These are phyloP conservation scores for Palaemon carinicauda DNA, from an alignment of 1,140 invertebrate species.

Conservation along the genomic window DNA sequence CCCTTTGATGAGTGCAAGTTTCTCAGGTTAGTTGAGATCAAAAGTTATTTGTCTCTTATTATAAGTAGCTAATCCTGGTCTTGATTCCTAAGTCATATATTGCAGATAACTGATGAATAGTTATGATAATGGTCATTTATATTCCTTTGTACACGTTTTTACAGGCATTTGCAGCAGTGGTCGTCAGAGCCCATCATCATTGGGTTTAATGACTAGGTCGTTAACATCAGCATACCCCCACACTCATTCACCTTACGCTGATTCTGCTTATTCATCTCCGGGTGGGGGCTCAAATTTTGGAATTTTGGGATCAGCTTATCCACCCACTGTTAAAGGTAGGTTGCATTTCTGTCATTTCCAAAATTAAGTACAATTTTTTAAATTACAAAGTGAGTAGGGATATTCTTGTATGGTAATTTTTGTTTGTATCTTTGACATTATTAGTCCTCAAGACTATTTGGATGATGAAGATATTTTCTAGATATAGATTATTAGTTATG, in stretches of 20 bases:
- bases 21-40: constrained; percentile 47
- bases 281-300: constrained; percentile 13
- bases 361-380: not conserved
- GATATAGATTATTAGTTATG: too few species aligned
- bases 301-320: constrained; percentile 45
- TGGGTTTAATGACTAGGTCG: constrained; percentile 25
- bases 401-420: too few species aligned
- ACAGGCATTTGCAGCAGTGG: constrained; percentile 37
- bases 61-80: too few species aligned
- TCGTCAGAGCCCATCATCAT: constrained; percentile 9
- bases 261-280: constrained; percentile 51
- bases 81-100: not conserved
- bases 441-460: too few species aligned
- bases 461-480: too few species aligned
- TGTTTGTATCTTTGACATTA: too few species aligned
- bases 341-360: not conserved
- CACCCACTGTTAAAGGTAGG: constrained; percentile 58
- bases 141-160: not conserved
- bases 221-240: constrained; percentile 37
- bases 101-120: not conserved
- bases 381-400: not conserved
- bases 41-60: too few species aligned
- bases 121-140: not conserved
- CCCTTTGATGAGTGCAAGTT: constrained; percentile 52
- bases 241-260: constrained; percentile 29